A percentile compares a stretch with the other conserved stretches of the same genome.
These are phyloP conservation scores for Epizoanthus illoricatus DNA, from an alignment of 92 coral and sea anemone species.

Conservation along the genomic window DNA sequence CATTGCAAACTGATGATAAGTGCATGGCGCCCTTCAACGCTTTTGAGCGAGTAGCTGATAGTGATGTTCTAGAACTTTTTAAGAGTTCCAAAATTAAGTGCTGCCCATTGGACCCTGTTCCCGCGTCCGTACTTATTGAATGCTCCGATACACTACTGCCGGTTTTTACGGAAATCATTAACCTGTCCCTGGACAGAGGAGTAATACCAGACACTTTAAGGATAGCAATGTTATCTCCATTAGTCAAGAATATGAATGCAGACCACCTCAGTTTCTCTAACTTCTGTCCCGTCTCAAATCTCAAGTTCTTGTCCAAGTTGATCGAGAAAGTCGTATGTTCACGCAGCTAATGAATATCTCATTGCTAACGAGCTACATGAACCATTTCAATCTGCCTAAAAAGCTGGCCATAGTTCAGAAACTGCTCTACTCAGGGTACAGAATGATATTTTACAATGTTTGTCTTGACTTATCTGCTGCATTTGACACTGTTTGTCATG, in stretches of 20 bases:
- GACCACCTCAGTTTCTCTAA: too few relatives aligned
- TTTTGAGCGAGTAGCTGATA: conserved; percentile 32
- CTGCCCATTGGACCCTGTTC: conserved; percentile 39
- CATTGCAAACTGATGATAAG: conserved; percentile 1
- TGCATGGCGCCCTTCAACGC: conserved; percentile 4
- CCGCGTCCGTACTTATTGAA: conserved; percentile 35
- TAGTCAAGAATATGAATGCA: too few relatives aligned
- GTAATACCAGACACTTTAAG: conserved; percentile 36
- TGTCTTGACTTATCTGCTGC: not conserved
- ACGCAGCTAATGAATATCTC: conserved; percentile 44
- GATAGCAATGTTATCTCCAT: conserved; percentile 42
- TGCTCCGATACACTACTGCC: conserved; percentile 31
- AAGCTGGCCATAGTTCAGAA: not conserved
- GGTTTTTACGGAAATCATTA: not conserved
- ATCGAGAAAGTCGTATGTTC: conserved; percentile 33
- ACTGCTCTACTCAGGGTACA: conserved; percentile 36
- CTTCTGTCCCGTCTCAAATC: too few relatives aligned
- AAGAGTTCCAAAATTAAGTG: conserved; percentile 48
- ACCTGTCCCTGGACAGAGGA: not conserved
- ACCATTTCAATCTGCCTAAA: not conserved
- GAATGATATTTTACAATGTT: conserved; percentile 45
- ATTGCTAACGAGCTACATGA: conserved; percentile 18
- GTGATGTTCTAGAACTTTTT: conserved; percentile 27
- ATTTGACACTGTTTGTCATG: too few relatives aligned
- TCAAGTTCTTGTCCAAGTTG: too few relatives aligned